phyloP scores from a whole-genome alignment of 1,140 invertebrate genomes.

The Hyposmocoma kahamanoa region DNA sequence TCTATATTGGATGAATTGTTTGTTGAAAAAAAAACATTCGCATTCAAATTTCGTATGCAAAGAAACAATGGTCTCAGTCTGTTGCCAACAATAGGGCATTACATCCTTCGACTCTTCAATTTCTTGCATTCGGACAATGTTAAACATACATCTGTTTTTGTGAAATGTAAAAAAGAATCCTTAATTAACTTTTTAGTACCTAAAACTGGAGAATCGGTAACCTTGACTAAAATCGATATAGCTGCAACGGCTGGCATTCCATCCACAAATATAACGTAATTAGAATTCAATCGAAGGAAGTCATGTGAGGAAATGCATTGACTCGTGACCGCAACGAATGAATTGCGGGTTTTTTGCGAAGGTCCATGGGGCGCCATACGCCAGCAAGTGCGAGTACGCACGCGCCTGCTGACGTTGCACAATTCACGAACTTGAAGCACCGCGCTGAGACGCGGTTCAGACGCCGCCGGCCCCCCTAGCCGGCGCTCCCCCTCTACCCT shows the following conservation, averaged over 20 bases:
- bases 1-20: too few relatives aligned
- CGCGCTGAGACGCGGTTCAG: slow-evolving; percentile 41
- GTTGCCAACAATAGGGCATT: neutral
- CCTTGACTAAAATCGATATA: too few relatives aligned
- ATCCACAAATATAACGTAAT: too few relatives aligned
- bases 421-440: slow-evolving; percentile 40
- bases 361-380: slow-evolving; percentile 15
- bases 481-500: slow-evolving; percentile 17
- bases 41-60: neutral
- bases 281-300: too few relatives aligned
- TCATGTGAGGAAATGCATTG: slow-evolving; percentile 4
- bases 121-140: neutral
- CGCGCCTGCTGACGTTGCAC: slow-evolving; percentile 60
- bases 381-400: slow-evolving; percentile 31
- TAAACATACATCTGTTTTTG: slow-evolving; percentile 1
- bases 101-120: neutral
- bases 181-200: too few relatives aligned
- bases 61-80: neutral
- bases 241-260: too few relatives aligned
- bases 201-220: too few relatives aligned
- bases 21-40: slow-evolving; percentile 5
- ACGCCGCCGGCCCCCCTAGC: slow-evolving; percentile 35
- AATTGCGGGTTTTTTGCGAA: slow-evolving; percentile 15
- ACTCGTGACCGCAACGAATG: slow-evolving; percentile 8
- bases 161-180: too few relatives aligned